A percentile compares a stretch with the other conserved stretches of the same genome.
Evolutionary conservation across 2,113 vertebrate species (phyloP).

Genomic region (Paraplagusia blochii): DNA sequence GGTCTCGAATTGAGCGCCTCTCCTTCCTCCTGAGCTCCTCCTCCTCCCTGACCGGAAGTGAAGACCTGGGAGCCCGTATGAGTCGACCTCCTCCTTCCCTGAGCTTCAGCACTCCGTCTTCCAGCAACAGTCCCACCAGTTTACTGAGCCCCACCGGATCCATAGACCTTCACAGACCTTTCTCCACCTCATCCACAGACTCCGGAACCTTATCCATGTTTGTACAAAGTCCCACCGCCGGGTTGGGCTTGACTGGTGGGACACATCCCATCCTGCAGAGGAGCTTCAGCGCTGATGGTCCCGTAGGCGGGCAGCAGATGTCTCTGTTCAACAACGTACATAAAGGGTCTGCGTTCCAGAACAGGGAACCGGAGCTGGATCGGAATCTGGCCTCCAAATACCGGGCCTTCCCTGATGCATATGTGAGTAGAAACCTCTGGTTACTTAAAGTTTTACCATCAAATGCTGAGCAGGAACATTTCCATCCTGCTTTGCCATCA

Average conservation of each 20-base stretch:
- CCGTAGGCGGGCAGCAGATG: slow-evolving; percentile 18
- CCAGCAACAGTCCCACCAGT: slow-evolving; percentile 33
- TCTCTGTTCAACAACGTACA: slow-evolving; percentile 31
- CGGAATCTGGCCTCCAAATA: slow-evolving; percentile 45
- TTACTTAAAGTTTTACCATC: too few relatives aligned
- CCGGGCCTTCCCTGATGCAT: slow-evolving; percentile 68
- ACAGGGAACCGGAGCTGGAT: slow-evolving; percentile 31
- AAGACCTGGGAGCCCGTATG: slow-evolving; percentile 30
- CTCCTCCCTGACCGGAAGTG: slow-evolving; percentile 38
- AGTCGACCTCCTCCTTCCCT: slow-evolving; percentile 34
- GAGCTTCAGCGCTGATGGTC: slow-evolving; percentile 50
- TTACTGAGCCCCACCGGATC: slow-evolving; percentile 44
- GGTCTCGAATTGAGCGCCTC: slow-evolving; percentile 56
- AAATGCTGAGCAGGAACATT: too few relatives aligned
- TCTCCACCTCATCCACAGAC: slow-evolving; percentile 25
- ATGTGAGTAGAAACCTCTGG: slow-evolving; percentile 75
- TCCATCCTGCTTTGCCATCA: too few relatives aligned
- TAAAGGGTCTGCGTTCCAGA: slow-evolving; percentile 38
- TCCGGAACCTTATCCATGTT: slow-evolving; percentile 18
- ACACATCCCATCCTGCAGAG: slow-evolving; percentile 53
- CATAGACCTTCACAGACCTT: slow-evolving; percentile 40
- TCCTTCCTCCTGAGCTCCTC: slow-evolving; percentile 58
- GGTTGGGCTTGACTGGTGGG: slow-evolving; percentile 4
- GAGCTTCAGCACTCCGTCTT: slow-evolving; percentile 9
- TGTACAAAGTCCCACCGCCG: slow-evolving; percentile 15